Conservation (phyloP, 2,113 vertebrate species). For the Polypterus bichir region DNA sequence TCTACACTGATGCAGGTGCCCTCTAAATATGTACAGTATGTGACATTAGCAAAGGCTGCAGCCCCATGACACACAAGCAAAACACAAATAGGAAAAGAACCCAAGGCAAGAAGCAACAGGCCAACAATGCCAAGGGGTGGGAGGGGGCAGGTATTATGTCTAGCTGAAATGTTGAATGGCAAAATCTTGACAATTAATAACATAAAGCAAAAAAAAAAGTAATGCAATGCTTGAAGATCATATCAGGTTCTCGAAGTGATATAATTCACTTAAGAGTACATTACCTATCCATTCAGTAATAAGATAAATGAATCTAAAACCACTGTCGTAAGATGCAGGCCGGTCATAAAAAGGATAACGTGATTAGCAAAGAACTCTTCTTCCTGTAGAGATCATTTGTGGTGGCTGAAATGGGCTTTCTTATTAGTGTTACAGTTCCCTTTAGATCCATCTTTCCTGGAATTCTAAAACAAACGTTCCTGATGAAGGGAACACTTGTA, state of each 20-base stretch:
- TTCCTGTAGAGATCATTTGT: conserved; percentile 46
- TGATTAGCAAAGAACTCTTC: conserved; percentile 44
- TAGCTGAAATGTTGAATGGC: too few relatives aligned
- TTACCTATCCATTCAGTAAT: conserved; percentile 24
- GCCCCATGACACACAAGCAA: conserved; percentile 1
- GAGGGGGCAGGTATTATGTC: too few relatives aligned
- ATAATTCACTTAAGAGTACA: conserved; percentile 36
- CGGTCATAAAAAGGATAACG: conserved; percentile 35
- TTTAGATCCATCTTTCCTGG: conserved; percentile 48
- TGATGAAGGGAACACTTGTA: conserved; percentile 46
- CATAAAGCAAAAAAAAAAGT: conserved; percentile 28
- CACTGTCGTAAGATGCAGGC: conserved; percentile 22
- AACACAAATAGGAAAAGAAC: too few relatives aligned
- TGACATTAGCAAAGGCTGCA: conserved; percentile 6
- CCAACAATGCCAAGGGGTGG: too few relatives aligned
- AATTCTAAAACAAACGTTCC: conserved; percentile 53
- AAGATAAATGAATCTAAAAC: conserved; percentile 20
- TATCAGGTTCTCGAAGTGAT: conserved; percentile 25
- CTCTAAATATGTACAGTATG: too few relatives aligned
- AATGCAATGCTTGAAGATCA: conserved; percentile 32
- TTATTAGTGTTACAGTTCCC: conserved; percentile 41
- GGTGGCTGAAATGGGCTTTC: conserved; percentile 28
- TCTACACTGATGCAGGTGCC: too few relatives aligned
- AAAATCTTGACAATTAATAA: conserved; percentile 29
- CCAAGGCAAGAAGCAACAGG: too few relatives aligned